phyloP scores from a whole-genome alignment of 2,113 vertebrate species.

The Larimichthys crocea region DNA sequence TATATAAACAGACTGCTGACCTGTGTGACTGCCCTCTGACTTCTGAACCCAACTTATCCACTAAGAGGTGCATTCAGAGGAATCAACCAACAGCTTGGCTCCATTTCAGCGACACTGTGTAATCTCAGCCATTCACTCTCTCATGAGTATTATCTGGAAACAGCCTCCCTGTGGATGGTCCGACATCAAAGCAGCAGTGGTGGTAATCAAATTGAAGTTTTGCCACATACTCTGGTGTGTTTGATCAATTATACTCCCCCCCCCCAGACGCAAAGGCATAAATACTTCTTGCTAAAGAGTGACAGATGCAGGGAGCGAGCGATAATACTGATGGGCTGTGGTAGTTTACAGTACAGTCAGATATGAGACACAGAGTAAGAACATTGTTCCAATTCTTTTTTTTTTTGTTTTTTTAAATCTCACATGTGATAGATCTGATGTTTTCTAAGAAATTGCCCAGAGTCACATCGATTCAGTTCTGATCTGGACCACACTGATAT shows the following conservation, averaged over 20 bases:
- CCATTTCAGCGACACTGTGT: conserved; percentile 7
- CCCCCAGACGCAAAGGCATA: neutral
- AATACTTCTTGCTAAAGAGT: neutral
- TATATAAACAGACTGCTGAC: conserved; percentile 3
- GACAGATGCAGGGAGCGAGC: conserved; percentile 30
- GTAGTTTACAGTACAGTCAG: conserved; percentile 28
- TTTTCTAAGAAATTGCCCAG: conserved; percentile 3
- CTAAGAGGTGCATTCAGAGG: neutral
- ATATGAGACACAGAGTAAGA: neutral
- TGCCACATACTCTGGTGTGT: conserved; percentile 3
- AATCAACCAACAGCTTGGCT: neutral
- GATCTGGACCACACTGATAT: neutral
- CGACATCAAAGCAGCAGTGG: conserved; percentile 25
- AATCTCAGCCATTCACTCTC: conserved; percentile 28
- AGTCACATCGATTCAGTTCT: neutral
- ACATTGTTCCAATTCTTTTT: neutral
- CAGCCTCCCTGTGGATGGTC: neutral
- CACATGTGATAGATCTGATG: conserved; percentile 1
- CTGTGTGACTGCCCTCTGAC: conserved; percentile 5
- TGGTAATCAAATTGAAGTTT: conserved; percentile 40
- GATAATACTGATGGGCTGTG: conserved; percentile 47
- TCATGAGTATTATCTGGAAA: conserved; percentile 5
- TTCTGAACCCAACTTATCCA: neutral
- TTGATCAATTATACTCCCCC: conserved; percentile 17
- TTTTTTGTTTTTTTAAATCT: neutral